Percentiles rank a stretch among this genome's conserved stretches.
phyloP scores from a whole-genome alignment of 1,140 invertebrate genomes.

The Drosophila murphyi region DNA sequence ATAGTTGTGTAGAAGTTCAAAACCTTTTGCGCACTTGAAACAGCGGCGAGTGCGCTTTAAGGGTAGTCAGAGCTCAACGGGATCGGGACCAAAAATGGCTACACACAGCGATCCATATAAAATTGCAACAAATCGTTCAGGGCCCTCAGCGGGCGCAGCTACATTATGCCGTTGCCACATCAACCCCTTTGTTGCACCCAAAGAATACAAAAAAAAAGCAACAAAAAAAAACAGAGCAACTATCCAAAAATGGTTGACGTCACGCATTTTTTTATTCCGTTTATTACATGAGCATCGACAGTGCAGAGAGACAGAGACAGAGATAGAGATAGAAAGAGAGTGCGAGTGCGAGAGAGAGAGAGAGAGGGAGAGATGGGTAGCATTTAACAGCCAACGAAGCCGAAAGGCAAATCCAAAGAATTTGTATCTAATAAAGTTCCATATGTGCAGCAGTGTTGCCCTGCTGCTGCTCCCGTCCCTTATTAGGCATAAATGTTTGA shows the following conservation, averaged over 20 bases:
- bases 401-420: constrained; percentile 53
- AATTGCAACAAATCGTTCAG: constrained; percentile 68
- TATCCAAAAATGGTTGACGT: constrained; percentile 73
- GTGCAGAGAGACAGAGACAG: background rate
- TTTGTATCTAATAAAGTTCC: constrained; percentile 81
- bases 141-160: constrained; percentile 36
- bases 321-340: no score
- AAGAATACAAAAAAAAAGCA: background rate
- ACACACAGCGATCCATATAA: constrained; percentile 57
- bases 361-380: background rate
- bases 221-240: constrained; percentile 59
- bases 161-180: constrained; percentile 44
- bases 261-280: constrained; percentile 38
- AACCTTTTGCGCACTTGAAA: constrained; percentile 74
- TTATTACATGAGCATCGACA: constrained; percentile 39
- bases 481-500: constrained; percentile 74
- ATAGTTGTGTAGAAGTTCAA: background rate
- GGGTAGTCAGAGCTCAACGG: constrained; percentile 53
- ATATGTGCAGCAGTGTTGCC: constrained; percentile 47
- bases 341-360: no score
- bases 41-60: constrained; percentile 45
- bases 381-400: constrained; percentile 30
- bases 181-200: constrained; percentile 50
- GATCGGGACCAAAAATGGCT: constrained; percentile 73
- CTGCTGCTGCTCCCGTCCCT: constrained; percentile 33